These are phyloP conservation scores for Oreochromis mossambicus DNA, from an alignment of 2,797 vertebrate species.

Conservation along the genomic window DNA sequence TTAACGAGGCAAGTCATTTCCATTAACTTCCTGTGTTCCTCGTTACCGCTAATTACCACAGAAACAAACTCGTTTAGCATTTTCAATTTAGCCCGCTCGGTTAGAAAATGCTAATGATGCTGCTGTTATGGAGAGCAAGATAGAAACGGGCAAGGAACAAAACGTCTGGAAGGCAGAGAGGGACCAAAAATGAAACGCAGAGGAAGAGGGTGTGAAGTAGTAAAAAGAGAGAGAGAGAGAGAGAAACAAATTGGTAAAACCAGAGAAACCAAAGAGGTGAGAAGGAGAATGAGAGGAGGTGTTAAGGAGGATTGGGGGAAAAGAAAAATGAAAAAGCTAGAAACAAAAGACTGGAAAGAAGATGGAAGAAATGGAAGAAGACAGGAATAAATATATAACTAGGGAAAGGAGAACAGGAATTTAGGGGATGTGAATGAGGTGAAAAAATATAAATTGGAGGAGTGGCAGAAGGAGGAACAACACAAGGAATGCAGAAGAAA, in stretches of 20 bases:
- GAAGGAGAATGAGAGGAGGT: neutral
- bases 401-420: neutral
- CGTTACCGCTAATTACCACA: constrained; percentile 77
- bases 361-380: neutral
- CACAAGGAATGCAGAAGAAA: neutral
- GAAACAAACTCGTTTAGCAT: constrained; percentile 79
- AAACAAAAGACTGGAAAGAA: neutral
- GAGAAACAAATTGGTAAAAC: constrained; percentile 21
- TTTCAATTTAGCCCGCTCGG: constrained; percentile 78
- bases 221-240: neutral
- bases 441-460: neutral
- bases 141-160: constrained; percentile 53
- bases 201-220: neutral
- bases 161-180: constrained; percentile 45
- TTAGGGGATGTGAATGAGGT: neutral
- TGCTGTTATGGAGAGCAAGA: constrained; percentile 64
- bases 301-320: neutral
- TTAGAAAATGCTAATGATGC: constrained; percentile 78
- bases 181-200: constrained; percentile 29
- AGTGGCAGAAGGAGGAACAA: neutral
- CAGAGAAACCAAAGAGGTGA: neutral
- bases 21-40: constrained; percentile 80
- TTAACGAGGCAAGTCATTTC: constrained; percentile 73
- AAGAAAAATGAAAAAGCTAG: neutral
- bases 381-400: constrained; percentile 12